A percentile compares a stretch with the other conserved stretches of the same genome.
Conservation (phyloP, 2,113 vertebrate genomes). For the human region DNA sequence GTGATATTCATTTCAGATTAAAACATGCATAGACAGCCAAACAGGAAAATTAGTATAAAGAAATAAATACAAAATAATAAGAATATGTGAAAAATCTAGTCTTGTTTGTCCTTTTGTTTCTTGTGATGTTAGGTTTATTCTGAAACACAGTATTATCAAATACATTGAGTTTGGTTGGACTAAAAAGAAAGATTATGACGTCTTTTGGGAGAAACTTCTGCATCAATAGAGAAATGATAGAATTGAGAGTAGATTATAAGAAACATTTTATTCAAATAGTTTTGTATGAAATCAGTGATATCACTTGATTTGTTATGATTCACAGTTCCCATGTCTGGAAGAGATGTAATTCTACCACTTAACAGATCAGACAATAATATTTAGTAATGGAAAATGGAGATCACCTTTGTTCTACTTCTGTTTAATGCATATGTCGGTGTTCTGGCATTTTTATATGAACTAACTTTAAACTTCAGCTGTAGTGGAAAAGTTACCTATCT, state of each 20-base stretch:
- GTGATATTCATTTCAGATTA: slow-evolving; percentile 30
- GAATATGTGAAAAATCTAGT: neutral
- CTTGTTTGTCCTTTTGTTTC: neutral
- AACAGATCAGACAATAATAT: neutral
- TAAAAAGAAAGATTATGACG: neutral
- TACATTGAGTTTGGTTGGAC: neutral
- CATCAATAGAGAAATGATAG: neutral
- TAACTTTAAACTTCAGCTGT: neutral
- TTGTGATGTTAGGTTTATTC: neutral
- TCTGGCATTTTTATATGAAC: neutral
- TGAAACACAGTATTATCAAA: neutral
- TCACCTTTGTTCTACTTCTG: neutral
- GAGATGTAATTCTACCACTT: neutral
- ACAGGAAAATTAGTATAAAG: neutral
- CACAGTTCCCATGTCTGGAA: neutral
- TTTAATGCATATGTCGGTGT: neutral
- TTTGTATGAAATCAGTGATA: neutral
- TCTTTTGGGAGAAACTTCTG: neutral
- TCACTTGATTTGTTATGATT: neutral
- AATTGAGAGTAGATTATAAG: neutral
- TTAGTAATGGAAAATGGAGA: neutral
- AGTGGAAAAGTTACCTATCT: neutral
- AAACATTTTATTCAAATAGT: neutral
- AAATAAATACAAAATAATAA: slow-evolving; percentile 28
- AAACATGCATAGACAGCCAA: neutral